Evolutionary conservation across 2,888 invertebrate species (phyloP).

Genomic region (Himalopsyche kuldschensis): DNA sequence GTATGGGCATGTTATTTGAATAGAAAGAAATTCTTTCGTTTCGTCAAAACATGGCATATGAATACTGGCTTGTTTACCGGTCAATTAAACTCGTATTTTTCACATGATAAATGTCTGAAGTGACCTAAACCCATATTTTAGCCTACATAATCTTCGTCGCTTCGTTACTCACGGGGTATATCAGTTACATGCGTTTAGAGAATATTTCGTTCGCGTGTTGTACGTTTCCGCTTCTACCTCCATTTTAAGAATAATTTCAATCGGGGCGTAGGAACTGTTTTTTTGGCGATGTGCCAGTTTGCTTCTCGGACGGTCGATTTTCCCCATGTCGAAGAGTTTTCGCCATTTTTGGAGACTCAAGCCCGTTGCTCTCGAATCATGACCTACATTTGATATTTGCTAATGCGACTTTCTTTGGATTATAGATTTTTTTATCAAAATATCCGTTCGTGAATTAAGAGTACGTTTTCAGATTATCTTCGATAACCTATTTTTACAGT

Average conservation of each 20-base stretch:
- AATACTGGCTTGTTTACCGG: not conserved
- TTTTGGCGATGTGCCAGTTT: constrained; percentile 12
- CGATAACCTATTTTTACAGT: too few species aligned
- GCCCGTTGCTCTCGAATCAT: too few species aligned
- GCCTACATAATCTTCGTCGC: not conserved
- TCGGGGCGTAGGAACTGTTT: not conserved
- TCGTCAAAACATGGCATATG: not conserved
- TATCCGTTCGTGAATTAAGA: too few species aligned
- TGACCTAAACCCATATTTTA: not conserved
- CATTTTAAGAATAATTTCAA: constrained; percentile 14
- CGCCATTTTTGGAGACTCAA: too few species aligned
- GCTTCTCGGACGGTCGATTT: not conserved
- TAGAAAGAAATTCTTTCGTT: too few species aligned
- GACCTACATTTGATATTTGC: too few species aligned
- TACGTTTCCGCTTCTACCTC: constrained; percentile 15
- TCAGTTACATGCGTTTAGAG: not conserved
- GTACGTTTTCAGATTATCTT: too few species aligned
- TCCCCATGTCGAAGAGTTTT: not conserved
- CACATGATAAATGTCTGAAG: not conserved
- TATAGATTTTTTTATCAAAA: too few species aligned
- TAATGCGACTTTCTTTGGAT: too few species aligned
- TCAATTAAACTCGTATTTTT: not conserved
- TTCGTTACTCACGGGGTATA: not conserved
- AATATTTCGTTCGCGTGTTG: constrained; percentile 15
- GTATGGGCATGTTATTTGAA: too few species aligned